A percentile compares a stretch with the other conserved stretches of the same genome.
These are phyloP conservation scores for Aquatica leii DNA, from an alignment of 2,888 invertebrate genomes.

Conservation along the genomic window DNA sequence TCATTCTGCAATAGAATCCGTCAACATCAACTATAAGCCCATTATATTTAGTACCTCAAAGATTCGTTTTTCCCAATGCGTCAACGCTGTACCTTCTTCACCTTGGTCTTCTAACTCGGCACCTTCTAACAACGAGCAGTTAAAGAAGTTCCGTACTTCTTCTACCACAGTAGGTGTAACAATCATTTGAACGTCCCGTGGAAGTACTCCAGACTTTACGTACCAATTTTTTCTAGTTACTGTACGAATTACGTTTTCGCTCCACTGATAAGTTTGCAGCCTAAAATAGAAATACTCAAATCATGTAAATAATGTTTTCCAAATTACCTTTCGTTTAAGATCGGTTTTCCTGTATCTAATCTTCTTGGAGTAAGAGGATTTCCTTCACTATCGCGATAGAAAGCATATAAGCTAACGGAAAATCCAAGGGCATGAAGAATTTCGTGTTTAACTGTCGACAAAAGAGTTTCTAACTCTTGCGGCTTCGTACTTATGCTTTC, in stretches of 20 bases:
- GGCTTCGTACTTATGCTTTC: conserved; percentile 90
- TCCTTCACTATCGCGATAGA: conserved; percentile 91
- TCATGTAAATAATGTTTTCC: neutral
- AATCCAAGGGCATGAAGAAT: conserved; percentile 98
- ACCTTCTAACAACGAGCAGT: conserved; percentile 87
- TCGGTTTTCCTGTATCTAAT: conserved; percentile 87
- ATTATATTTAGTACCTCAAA: conserved; percentile 97
- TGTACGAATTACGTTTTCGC: conserved; percentile 83
- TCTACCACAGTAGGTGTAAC: conserved; percentile 88
- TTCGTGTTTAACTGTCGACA: conserved; percentile 98
- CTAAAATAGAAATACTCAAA: conserved; percentile 59
- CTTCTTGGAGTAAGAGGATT: conserved; percentile 83
- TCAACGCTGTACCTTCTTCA: conserved; percentile 93
- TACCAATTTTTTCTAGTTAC: conserved; percentile 65
- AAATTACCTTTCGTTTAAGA: conserved; percentile 83
- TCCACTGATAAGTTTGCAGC: conserved; percentile 94
- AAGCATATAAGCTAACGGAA: conserved; percentile 95
- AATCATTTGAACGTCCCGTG: conserved; percentile 56
- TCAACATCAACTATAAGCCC: too few relatives aligned
- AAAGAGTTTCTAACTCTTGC: conserved; percentile 87
- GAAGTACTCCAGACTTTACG: conserved; percentile 56
- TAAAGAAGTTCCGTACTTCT: conserved; percentile 89
- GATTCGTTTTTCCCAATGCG: conserved; percentile 99
- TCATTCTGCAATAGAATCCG: conserved; percentile 76
- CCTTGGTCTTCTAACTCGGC: conserved; percentile 99